Conservation (phyloP, 2,113 vertebrate genomes). For the Speoplatyrhinus poulsoni region DNA sequence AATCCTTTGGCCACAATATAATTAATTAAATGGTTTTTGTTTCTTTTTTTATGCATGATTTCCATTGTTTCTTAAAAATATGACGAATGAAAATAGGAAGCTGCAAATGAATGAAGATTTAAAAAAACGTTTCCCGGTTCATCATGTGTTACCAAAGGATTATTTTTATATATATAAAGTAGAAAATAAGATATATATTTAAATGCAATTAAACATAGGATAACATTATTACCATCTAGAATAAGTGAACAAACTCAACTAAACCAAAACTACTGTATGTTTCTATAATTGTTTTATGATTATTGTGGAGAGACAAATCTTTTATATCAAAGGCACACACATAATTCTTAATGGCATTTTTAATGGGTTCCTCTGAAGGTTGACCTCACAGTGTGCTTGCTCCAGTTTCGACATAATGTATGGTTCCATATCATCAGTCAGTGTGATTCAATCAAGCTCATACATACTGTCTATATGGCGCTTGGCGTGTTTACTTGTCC, state of each 20-base stretch:
- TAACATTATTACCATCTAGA: no score
- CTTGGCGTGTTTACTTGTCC: background rate
- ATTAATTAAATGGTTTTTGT: no score
- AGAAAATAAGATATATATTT: no score
- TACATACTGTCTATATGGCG: background rate
- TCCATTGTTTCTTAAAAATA: no score
- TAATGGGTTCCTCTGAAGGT: conserved; percentile 17
- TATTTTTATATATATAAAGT: no score
- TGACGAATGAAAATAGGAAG: no score
- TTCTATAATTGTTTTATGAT: conserved; percentile 9
- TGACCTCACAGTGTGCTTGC: background rate
- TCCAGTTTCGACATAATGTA: background rate
- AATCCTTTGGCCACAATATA: no score
- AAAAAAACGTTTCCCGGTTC: no score
- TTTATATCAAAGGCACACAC: background rate
- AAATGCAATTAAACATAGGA: no score
- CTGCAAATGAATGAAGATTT: no score
- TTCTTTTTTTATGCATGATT: no score
- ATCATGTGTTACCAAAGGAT: no score
- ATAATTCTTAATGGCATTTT: conserved; percentile 18
- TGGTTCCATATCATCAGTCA: background rate
- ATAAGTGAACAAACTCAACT: background rate
- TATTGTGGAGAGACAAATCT: background rate
- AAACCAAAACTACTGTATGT: background rate
- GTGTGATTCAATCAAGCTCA: background rate